A percentile compares a stretch with the other conserved stretches of the same genome.
These are phyloP conservation scores for Linnaemya tessellans DNA, from an alignment of 2,888 invertebrate species.

Conservation along the genomic window DNA sequence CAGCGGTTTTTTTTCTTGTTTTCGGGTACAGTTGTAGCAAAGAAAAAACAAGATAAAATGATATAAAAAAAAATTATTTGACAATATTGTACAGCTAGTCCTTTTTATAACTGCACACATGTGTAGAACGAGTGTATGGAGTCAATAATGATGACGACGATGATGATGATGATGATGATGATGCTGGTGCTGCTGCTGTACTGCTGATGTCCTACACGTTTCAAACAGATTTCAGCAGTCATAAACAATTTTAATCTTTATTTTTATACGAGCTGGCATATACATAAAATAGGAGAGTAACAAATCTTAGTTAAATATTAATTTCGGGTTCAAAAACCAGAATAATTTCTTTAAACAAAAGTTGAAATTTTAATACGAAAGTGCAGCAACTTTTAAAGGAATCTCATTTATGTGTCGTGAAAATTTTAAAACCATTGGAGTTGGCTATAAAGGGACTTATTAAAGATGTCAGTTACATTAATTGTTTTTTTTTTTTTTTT, in stretches of 20 bases:
- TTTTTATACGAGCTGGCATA: constrained; percentile 15
- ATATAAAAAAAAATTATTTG: constrained; percentile 24
- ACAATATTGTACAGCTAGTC: constrained; percentile 27
- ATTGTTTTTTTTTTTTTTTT: too few relatives aligned
- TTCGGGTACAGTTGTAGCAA: not conserved
- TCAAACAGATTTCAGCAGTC: constrained; percentile 64
- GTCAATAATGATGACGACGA: constrained; percentile 34
- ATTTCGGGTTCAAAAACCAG: not conserved
- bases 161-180: constrained; percentile 36
- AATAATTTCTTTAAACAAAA: not conserved
- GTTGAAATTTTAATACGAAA: not conserved
- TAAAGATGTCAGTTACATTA: too few relatives aligned
- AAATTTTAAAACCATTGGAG: not conserved
- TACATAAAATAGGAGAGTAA: not conserved
- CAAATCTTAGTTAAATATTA: constrained; percentile 25
- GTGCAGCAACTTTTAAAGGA: not conserved
- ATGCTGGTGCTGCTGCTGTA: not conserved
- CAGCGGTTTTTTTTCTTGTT: constrained; percentile 23
- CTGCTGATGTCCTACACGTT: constrained; percentile 47
- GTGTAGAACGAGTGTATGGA: not conserved
- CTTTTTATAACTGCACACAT: not conserved
- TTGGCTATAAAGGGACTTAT: too few relatives aligned
- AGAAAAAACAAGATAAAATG: not conserved
- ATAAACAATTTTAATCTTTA: constrained; percentile 68
- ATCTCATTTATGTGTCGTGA: not conserved